Evolutionary conservation across 1,140 invertebrate genomes (phyloP).

Genomic region (Tachypleus tridentatus): DNA sequence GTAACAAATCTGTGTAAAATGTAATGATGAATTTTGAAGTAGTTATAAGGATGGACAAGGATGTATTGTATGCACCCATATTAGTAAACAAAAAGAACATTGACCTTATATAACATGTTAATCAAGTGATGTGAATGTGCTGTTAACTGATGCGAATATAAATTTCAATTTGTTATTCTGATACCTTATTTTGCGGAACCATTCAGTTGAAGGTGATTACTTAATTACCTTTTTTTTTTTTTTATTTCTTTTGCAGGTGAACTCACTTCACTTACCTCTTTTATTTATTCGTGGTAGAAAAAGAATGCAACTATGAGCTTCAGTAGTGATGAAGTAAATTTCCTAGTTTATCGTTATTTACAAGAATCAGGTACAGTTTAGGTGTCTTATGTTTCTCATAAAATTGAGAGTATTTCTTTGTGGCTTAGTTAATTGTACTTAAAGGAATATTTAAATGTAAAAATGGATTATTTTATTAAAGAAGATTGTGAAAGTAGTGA

Average conservation of each 20-base stretch:
- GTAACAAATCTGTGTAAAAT: no score
- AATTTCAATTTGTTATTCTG: neutral
- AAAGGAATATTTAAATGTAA: conserved; percentile 6
- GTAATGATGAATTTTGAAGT: no score
- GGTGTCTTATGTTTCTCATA: no score
- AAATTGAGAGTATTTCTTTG: neutral
- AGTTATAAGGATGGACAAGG: no score
- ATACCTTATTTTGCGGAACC: neutral
- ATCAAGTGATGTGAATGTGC: no score
- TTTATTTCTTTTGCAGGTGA: neutral
- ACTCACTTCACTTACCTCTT: neutral
- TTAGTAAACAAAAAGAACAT: no score
- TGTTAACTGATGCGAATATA: neutral
- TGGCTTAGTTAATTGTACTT: neutral
- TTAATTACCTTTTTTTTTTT: neutral
- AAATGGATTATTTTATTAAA: neutral
- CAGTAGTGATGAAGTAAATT: conserved; percentile 98
- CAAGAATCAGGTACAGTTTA: conserved; percentile 81
- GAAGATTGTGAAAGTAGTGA: no score
- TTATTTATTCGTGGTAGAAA: conserved; percentile 23
- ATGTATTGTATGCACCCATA: no score
- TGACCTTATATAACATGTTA: no score
- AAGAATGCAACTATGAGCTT: conserved; percentile 65
- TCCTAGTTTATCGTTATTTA: conserved; percentile 94
- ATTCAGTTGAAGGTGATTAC: neutral